These are phyloP conservation scores for Aulostomus chinensis DNA, from an alignment of 2,797 vertebrate genomes.

Conservation along the genomic window DNA sequence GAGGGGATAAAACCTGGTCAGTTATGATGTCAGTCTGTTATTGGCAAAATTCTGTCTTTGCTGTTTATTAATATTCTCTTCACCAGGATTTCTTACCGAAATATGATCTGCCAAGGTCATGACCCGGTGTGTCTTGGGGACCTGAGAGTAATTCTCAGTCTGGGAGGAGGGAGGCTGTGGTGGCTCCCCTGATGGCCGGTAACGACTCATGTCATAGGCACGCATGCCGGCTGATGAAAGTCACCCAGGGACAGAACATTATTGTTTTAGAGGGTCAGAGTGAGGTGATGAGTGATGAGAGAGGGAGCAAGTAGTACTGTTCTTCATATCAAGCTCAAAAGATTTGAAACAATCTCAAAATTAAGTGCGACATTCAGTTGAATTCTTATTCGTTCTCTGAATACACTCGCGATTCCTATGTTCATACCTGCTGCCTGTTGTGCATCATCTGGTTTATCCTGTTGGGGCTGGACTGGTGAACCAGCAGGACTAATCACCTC, in stretches of 20 bases:
- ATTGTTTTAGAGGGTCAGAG: constrained; percentile 12
- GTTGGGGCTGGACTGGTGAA: constrained; percentile 90
- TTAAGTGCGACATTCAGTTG: no score
- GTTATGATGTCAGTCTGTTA: no score
- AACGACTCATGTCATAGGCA: constrained; percentile 87
- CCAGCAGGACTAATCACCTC: constrained; percentile 96
- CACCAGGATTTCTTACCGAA: constrained; percentile 82
- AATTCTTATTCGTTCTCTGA: no score
- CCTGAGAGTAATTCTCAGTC: constrained; percentile 83
- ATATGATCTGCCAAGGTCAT: constrained; percentile 99
- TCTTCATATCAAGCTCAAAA: constrained; percentile 9
- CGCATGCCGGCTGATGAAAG: constrained; percentile 75
- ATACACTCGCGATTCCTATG: background rate
- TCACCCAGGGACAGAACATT: constrained; percentile 10
- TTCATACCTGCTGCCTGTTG: constrained; percentile 84
- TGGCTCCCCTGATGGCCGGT: constrained; percentile 82
- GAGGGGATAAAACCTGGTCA: constrained; percentile 3
- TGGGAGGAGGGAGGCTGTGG: constrained; percentile 80
- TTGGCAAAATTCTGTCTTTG: no score
- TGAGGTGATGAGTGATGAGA: constrained; percentile 18
- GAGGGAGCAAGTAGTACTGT: background rate
- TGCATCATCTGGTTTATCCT: constrained; percentile 89
- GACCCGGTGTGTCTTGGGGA: constrained; percentile 91
- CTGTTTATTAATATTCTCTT: no score
- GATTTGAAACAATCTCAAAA: background rate